Evolutionary conservation across 1,140 invertebrate species (phyloP).

Genomic region (Dinothrombium tinctorium): DNA sequence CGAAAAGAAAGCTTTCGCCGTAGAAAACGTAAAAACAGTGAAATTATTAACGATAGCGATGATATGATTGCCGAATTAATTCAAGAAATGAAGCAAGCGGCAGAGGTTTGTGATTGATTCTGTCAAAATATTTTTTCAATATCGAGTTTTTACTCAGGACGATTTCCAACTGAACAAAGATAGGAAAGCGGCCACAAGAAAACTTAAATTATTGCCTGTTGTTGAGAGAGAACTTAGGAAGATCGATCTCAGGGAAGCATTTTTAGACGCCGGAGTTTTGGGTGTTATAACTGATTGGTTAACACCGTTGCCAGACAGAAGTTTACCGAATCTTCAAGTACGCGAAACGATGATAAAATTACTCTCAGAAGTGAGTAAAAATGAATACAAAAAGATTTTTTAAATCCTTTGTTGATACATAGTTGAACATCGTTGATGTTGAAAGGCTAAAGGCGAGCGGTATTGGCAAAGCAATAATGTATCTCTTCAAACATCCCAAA

Average conservation of each 20-base stretch:
- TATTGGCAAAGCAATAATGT: conserved; percentile 76
- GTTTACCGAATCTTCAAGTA: conserved; percentile 73
- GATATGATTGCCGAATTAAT: conserved; percentile 80
- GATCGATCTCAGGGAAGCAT: conserved; percentile 76
- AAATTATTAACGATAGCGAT: conserved; percentile 92
- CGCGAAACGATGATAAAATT: conserved; percentile 66
- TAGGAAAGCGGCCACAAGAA: conserved; percentile 61
- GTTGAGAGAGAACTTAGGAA: conserved; percentile 81
- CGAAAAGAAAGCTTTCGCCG: conserved; percentile 56
- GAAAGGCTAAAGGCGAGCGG: conserved; percentile 74
- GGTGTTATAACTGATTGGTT: conserved; percentile 89
- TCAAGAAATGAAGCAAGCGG: conserved; percentile 61
- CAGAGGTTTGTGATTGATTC: conserved; percentile 31
- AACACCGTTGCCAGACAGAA: conserved; percentile 87
- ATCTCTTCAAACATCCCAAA: conserved; percentile 93
- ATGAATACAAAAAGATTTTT: not conserved
- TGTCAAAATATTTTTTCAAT: conserved; percentile 8
- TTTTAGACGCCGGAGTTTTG: conserved; percentile 81
- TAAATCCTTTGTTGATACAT: conserved; percentile 17
- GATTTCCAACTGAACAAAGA: conserved; percentile 62
- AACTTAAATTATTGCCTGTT: conserved; percentile 63
- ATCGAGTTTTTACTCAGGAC: conserved; percentile 33
- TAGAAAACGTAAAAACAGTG: conserved; percentile 55
- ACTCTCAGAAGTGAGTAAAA: conserved; percentile 46
- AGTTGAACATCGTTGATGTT: conserved; percentile 76